Evolutionary conservation across 2,113 vertebrate species (phyloP).

Genomic region (Pampusana beccarii): DNA sequence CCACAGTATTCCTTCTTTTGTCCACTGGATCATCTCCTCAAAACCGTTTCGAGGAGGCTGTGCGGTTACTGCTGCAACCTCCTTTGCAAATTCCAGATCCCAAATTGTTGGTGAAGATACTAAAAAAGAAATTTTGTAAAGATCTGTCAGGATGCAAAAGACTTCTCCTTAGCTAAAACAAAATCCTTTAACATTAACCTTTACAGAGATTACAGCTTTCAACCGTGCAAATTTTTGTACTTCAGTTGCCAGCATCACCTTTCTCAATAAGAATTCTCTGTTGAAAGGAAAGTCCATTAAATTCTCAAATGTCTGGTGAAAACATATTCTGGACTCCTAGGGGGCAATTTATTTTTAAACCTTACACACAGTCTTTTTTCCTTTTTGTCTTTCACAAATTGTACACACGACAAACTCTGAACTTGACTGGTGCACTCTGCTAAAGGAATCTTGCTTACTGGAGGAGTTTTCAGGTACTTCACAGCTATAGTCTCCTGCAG

Average conservation of each 20-base stretch:
- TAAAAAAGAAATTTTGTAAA: conserved; percentile 4
- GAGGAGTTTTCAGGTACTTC: neutral
- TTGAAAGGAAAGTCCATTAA: neutral
- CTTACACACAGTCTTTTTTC: neutral
- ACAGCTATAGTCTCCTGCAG: neutral
- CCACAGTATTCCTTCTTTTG: conserved; percentile 92
- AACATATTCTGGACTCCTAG: neutral
- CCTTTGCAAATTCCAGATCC: conserved; percentile 88
- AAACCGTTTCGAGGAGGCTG: conserved; percentile 86
- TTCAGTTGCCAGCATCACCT: neutral
- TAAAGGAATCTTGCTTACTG: neutral
- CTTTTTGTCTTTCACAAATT: neutral
- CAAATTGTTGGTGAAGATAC: conserved; percentile 83
- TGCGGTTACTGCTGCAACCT: conserved; percentile 72
- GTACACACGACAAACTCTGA: neutral
- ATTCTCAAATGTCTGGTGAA: neutral
- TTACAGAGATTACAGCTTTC: neutral
- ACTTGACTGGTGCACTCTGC: neutral
- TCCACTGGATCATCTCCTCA: conserved; percentile 97
- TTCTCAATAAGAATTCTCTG: neutral
- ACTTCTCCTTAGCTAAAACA: neutral
- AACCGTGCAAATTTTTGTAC: neutral
- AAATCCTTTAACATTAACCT: neutral
- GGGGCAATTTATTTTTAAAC: neutral
- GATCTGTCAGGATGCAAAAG: neutral